phyloP scores from a whole-genome alignment of 2,113 vertebrate species.

The Helogale parvula region DNA sequence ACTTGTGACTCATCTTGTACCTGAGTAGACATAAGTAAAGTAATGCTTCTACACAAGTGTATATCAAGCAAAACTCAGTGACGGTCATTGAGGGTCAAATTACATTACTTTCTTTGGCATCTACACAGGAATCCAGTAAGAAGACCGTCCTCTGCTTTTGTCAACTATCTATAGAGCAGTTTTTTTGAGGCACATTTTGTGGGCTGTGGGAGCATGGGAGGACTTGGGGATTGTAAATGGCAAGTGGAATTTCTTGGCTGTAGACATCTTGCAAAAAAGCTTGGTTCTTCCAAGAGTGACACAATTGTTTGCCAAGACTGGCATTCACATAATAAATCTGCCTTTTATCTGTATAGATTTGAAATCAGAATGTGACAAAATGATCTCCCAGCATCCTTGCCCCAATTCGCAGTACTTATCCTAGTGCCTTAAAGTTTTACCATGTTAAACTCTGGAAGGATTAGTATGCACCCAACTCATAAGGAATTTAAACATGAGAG shows the following conservation, averaged over 20 bases:
- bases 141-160: constrained; percentile 17
- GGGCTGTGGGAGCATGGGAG: not conserved
- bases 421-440: not conserved
- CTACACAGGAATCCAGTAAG: not conserved
- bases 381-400: not conserved
- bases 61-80: not conserved
- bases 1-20: not conserved
- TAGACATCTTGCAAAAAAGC: not conserved
- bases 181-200: constrained; percentile 49
- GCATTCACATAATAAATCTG: not conserved
- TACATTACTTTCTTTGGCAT: constrained; percentile 12
- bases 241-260: not conserved
- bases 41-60: constrained; percentile 6
- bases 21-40: constrained; percentile 29
- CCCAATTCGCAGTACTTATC: constrained; percentile 18
- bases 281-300: not conserved
- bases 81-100: not conserved
- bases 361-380: constrained; percentile 13
- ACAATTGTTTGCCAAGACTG: not conserved
- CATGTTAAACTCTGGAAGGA: not conserved
- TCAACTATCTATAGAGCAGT: not conserved
- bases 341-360: not conserved
- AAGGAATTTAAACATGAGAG: constrained; percentile 47
- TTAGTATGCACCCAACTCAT: constrained; percentile 26
- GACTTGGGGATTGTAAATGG: not conserved